These are phyloP conservation scores for Panurus biarmicus DNA, from an alignment of 2,113 vertebrate species.

Conservation along the genomic window DNA sequence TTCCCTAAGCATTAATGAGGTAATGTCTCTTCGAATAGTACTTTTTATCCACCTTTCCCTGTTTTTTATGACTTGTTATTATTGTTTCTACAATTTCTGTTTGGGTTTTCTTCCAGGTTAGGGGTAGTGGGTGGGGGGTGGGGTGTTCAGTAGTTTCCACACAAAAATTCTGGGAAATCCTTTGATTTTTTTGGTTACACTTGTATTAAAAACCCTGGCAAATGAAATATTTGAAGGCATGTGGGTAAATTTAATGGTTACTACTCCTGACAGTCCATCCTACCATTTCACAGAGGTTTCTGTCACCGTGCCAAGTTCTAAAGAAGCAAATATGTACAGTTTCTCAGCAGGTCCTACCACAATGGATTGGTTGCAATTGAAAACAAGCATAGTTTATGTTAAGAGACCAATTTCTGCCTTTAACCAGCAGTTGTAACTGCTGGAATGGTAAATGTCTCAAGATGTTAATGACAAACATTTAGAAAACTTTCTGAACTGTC, in stretches of 20 bases:
- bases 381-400: background rate
- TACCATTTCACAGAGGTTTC: background rate
- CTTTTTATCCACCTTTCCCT: background rate
- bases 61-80: background rate
- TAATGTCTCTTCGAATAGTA: background rate
- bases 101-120: background rate
- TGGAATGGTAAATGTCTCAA: background rate
- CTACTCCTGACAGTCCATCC: background rate
- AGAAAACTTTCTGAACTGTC: background rate
- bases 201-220: background rate
- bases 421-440: background rate
- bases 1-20: background rate
- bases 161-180: background rate
- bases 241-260: background rate
- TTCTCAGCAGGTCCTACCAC: background rate
- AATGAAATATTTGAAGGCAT: background rate
- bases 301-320: background rate
- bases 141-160: background rate
- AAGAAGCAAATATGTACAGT: background rate
- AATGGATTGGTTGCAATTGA: background rate
- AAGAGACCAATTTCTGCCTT: background rate
- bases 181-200: background rate
- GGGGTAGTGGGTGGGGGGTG: rapidly evolving
- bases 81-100: background rate
- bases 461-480: rapidly evolving